Evolutionary conservation across 2,113 vertebrate species (phyloP), one percentile per base, ranked within the genome.

Genomic region (Climacteris rufus): DNA sequence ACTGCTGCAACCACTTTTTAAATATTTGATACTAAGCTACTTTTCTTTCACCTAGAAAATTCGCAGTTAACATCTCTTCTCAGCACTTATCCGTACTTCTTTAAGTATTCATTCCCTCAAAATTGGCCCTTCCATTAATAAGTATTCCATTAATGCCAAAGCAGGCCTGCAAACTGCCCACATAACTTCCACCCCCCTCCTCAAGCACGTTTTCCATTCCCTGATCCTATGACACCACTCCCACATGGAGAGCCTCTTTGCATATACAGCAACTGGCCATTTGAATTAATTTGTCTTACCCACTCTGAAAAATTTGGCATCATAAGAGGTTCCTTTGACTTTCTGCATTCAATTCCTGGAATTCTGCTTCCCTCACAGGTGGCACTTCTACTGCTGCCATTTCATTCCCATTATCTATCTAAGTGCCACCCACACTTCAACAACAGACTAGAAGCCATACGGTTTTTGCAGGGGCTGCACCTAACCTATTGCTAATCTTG

Each of bases 1-100:
- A 66, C 52, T 52, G 57, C 47, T 65, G 56, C 76, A 90, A 78
- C 83, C 28, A 59, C 64, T 81, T 83, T 56, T 78, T 77, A 94
- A 96, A 87, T 94, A 95, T 81, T 93, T 92, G 33, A 93, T 89
- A 92, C 64, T 64, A 83, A 71, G 44, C 56, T 93, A 78, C 77
- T 93, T 87, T 91, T 75, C 69, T 89, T 93, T 89, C 86, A 97
- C 80, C 60, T 74, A 78, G 68, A 90, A 95, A 92, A 93, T 81
- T 33, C 84, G 39, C 86, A 25, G 52, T 92, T 89, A 92, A 83
- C 76, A 49, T 94, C 56, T 75, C 64, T 60, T 92, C 69, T 56
- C 68, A 81, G 86, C 37, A 78, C 42, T 89, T n/a, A 44, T 21
- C 53, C 3, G 1, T 49, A 70, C 37, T 69, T 54, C 83, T 89